Percentiles rank a stretch among this genome's conserved stretches.
Evolutionary conservation across 1,140 invertebrate genomes (phyloP).

Genomic region (Pseudomyrmex cubaensis): DNA sequence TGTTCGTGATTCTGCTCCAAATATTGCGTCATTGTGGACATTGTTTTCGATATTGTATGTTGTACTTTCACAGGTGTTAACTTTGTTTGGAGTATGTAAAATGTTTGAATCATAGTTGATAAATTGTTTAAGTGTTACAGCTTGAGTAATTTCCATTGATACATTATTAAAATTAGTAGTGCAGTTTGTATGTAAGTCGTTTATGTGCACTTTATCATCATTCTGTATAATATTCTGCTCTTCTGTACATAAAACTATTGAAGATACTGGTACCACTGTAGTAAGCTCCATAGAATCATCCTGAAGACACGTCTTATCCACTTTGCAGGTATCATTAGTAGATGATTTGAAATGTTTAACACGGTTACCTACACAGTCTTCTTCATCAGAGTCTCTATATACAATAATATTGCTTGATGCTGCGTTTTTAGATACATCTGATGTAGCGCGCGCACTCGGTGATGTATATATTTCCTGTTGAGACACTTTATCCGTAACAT

Average conservation of each 20-base stretch:
- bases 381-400: constrained; percentile 18
- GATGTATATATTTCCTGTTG: too few relatives aligned
- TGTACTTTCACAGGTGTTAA: not conserved
- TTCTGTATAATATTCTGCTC: constrained; percentile 6
- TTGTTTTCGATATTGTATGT: not conserved
- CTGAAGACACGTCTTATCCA: constrained; percentile 17
- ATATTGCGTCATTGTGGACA: not conserved
- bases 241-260: not conserved
- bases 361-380: not conserved
- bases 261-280: constrained; percentile 19
- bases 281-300: constrained; percentile 51
- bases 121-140: not conserved
- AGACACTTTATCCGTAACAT: too few relatives aligned
- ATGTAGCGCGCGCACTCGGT: not conserved
- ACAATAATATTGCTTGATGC: not conserved
- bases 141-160: constrained; percentile 58
- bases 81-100: not conserved
- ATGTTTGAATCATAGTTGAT: not conserved
- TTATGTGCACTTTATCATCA: not conserved
- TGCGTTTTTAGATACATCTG: not conserved
- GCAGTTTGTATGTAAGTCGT: not conserved
- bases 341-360: not conserved
- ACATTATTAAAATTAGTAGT: not conserved
- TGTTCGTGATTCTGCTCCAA: not conserved
- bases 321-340: constrained; percentile 15